Evolutionary conservation across 2,113 vertebrate species (phyloP), one percentile per base, ranked within the genome.

Genomic region (Fregetta grallaria): DNA sequence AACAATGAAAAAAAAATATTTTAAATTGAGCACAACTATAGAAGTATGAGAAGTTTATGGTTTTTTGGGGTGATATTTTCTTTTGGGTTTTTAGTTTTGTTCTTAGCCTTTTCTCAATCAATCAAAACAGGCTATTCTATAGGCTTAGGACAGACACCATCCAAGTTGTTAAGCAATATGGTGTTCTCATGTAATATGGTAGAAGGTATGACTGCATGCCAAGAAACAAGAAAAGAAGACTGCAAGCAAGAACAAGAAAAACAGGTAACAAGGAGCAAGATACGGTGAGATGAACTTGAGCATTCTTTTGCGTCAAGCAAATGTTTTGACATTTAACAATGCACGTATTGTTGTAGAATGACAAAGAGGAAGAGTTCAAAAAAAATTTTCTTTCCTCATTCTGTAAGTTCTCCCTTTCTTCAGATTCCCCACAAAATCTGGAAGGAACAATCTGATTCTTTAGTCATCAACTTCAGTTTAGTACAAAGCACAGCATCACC

Each of bases 11-110:
- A 38, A 79, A 65, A 66, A 59, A 7, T 56, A 66, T 27, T 65
- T 40, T 66, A 90, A 88, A 92, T 18, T 55, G 22, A 86, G 70
- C 14, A 50, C 13, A 83, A 52, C 18, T 62, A 25, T 1, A 62
- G 15, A 66, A 66, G 5, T 16, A 53, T n/a, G 11, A 58, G 5
- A 79, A 90, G 3, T 40, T 85, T 1, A 30, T 16, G 7, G 8
- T 2, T 42, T 55, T 15, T 19, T 3, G 3, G 17, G 6, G 3
- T 1, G 4, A 13, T 36, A 34, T 19, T 83, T 58, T 40, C 10
- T 29, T 81, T 27, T 7, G 34, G 9, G 15, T 7, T 23, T 62
- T 89, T 53, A 56, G 11, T 59, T 44, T 19, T 47, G 77, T 49
- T 67, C 40, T 67, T 63, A 86, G 14, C 5, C 10, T 61, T 87